Conservation (phyloP, 1,140 invertebrate genomes). For the Meloidogyne exigua region DNA sequence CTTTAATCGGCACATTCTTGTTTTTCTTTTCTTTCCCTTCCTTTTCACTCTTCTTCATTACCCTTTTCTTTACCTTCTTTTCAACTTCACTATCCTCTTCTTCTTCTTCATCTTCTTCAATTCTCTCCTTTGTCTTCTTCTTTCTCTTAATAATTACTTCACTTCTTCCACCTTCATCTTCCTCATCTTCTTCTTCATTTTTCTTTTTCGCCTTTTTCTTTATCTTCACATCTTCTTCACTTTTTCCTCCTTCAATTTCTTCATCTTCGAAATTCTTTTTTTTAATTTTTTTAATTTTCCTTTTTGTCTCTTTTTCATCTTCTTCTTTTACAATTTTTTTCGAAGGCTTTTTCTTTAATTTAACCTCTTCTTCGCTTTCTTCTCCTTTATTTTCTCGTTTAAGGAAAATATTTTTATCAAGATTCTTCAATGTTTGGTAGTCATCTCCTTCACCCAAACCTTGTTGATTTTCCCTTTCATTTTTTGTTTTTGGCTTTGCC, state of each 20-base stretch:
- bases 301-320: background rate
- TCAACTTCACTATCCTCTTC: background rate
- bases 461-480: background rate
- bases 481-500: background rate
- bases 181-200: background rate
- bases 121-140: constrained; percentile 1
- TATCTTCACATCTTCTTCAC: background rate
- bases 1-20: background rate
- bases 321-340: background rate
- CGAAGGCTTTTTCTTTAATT: background rate
- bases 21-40: background rate
- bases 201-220: background rate
- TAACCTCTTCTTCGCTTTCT: background rate
- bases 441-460: background rate
- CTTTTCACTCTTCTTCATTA: background rate
- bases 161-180: background rate
- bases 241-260: background rate
- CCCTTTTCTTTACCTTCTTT: background rate
- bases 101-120: background rate
- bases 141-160: background rate
- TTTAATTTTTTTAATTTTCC: background rate
- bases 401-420: constrained; percentile 6
- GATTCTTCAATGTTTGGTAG: background rate
- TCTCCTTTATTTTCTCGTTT: background rate
- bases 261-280: background rate